A percentile compares a stretch with the other conserved stretches of the same genome.
These are phyloP conservation scores for Drosophila orosa DNA, from an alignment of 1,140 invertebrate genomes.

Conservation along the genomic window DNA sequence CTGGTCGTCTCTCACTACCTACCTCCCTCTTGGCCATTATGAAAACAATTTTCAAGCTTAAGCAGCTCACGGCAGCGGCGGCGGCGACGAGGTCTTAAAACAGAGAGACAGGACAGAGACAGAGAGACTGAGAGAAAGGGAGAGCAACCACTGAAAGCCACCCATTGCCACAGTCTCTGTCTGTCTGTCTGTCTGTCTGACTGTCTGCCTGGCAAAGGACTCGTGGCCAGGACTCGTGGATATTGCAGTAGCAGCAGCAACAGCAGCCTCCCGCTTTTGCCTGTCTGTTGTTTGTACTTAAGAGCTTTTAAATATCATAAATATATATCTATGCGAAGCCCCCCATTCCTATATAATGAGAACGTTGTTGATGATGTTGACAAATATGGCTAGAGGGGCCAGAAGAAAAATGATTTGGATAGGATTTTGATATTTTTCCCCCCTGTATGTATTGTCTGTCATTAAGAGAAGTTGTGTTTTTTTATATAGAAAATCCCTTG, in stretches of 20 bases:
- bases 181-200: conserved; percentile 56
- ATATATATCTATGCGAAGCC: conserved; percentile 72
- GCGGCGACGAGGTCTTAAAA: conserved; percentile 46
- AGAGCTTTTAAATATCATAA: conserved; percentile 83
- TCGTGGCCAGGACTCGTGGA: conserved; percentile 29
- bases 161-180: conserved; percentile 37
- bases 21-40: conserved; percentile 54
- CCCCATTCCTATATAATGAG: conserved; percentile 11
- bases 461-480: conserved; percentile 5
- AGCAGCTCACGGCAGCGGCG: conserved; percentile 72
- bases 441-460: conserved; percentile 7
- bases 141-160: conserved; percentile 34
- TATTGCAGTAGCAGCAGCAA: conserved; percentile 61
- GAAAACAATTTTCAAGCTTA: conserved; percentile 83
- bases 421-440: no score
- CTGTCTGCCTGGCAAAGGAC: conserved; percentile 52
- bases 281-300: conserved; percentile 83
- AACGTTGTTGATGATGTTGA: conserved; percentile 80
- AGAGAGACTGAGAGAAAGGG: neutral
- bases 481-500: no score
- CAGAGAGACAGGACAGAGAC: conserved; percentile 19
- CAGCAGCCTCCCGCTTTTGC: conserved; percentile 55
- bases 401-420: conserved; percentile 51
- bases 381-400: conserved; percentile 73
- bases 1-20: neutral